Evolutionary conservation across 2,113 vertebrate genomes (phyloP).

Genomic region (Forbesichthys agassizii): DNA sequence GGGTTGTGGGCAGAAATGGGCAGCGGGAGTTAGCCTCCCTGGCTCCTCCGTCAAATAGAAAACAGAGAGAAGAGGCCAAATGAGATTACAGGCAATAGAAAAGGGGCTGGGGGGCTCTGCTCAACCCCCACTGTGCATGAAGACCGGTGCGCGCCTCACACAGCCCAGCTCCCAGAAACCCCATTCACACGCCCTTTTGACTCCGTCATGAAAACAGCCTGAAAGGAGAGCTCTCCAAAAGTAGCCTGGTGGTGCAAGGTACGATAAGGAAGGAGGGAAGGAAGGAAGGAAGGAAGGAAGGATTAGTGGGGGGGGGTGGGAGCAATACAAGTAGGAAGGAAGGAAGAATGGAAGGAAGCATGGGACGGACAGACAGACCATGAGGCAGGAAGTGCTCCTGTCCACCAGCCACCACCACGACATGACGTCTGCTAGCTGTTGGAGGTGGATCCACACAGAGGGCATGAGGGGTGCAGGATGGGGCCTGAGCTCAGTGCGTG

Average conservation of each 20-base stretch:
- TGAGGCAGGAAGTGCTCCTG: constrained; percentile 67
- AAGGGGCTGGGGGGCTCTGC: constrained; percentile 86
- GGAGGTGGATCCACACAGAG: not conserved
- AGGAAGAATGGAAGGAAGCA: not conserved
- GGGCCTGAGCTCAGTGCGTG: constrained; percentile 63
- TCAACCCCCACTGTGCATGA: constrained; percentile 94
- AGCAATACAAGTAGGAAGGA: not conserved
- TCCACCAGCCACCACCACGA: constrained; percentile 45
- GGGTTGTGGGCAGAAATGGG: constrained; percentile 64
- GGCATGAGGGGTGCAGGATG: constrained; percentile 48
- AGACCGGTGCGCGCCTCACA: constrained; percentile 83
- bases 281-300: constrained; percentile 23
- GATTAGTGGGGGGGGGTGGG: constrained; percentile 27
- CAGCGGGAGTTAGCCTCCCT: constrained; percentile 71
- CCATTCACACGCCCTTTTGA: constrained; percentile 99
- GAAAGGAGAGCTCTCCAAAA: constrained; percentile 79
- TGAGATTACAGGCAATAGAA: constrained; percentile 90
- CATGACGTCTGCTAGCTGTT: constrained; percentile 22
- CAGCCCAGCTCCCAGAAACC: constrained; percentile 85
- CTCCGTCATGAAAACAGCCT: constrained; percentile 84
- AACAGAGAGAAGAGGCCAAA: constrained; percentile 84
- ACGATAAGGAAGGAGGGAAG: constrained; percentile 47
- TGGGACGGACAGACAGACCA: constrained; percentile 20
- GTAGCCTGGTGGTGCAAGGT: constrained; percentile 61
- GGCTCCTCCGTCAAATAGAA: constrained; percentile 81